phyloP scores from a whole-genome alignment of 2,113 vertebrate species.

The Clarias batrachus region DNA sequence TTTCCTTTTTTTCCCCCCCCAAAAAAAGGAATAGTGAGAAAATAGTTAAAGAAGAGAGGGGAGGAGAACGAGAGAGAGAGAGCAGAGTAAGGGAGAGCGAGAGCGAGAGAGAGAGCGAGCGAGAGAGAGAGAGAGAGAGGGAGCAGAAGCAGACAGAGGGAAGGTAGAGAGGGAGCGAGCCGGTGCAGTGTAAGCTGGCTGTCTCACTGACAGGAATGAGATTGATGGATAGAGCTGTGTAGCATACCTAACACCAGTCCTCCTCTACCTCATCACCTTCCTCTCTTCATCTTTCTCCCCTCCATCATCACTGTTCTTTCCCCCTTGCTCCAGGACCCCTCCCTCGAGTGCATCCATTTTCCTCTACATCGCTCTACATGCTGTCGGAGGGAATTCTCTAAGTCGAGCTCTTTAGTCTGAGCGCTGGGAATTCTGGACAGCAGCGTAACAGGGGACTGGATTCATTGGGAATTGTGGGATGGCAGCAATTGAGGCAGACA shows the following conservation, averaged over 20 bases:
- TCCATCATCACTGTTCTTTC: conserved; percentile 33
- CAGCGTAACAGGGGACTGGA: not conserved
- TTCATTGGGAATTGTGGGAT: conserved; percentile 14
- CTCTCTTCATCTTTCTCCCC: conserved; percentile 45
- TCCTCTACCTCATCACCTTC: conserved; percentile 67
- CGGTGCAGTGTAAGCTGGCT: conserved; percentile 53
- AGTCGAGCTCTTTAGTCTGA: not conserved
- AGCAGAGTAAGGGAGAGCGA: not conserved
- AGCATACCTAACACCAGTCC: conserved; percentile 62
- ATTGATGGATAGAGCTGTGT: conserved; percentile 61
- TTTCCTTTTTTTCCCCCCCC: conserved; percentile 34
- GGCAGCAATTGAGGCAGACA: conserved; percentile 36
- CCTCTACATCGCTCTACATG: conserved; percentile 25
- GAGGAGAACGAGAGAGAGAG: conserved; percentile 27
- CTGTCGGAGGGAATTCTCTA: conserved; percentile 14
- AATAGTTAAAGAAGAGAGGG: conserved; percentile 13
- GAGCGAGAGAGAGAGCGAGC: not conserved
- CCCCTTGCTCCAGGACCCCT: not conserved
- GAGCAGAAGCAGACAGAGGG: not conserved
- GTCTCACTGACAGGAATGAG: conserved; percentile 42
- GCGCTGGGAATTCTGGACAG: conserved; percentile 8
- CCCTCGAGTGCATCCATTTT: conserved; percentile 21
- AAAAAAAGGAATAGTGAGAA: conserved; percentile 32
- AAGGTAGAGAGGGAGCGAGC: conserved; percentile 43
- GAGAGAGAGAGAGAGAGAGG: conserved; percentile 14